Evolutionary conservation across 2,113 vertebrate genomes (phyloP), one percentile per base, ranked within the genome.

Genomic region (Macrotis lagotis): DNA sequence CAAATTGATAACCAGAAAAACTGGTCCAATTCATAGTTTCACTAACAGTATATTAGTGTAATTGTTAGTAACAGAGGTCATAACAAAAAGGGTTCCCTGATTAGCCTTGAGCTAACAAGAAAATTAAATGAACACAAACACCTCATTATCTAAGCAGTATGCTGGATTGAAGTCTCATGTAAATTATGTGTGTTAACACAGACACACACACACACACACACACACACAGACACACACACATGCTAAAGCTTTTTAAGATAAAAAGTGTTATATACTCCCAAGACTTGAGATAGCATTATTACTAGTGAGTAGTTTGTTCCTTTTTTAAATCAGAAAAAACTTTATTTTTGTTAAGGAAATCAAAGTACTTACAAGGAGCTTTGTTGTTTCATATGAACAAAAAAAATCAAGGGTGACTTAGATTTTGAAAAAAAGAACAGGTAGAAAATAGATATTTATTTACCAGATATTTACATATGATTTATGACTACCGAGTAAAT

Each of bases 61-160:
- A 16, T 83, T 44, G 66, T 44, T 93, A 48, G 53, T 83, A 44
- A 83, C 19, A 83, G 88, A 88, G 66, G 6, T 90, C 93, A 93
- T 51, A 90, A 89, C 10, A 19, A 19, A 53, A 50, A 48, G 55
- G 59, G 44, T 91, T 96, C 94, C 83, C 88, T 59, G 26, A 49
- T 96, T 90, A 94, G 88, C 94, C 51, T 92, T 95, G 25, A 28
- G 92, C 83, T 93, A 93, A 95, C 7, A 94, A 91, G 74, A 93
- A 89, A 89, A 90, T 92, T 51, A 4, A 83, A 83, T 83, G 22
- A 83, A 44, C 19, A 83, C 8, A 19, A 92, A 49, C 9, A 47
- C 48, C 44, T 94, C 48, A 91, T 94, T 92, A 28, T 53, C 89
- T 94, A 88, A 89, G 74, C 50, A 51, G 8, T 92, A 91, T 66